Percentiles rank a stretch among this genome's conserved stretches.
Evolutionary conservation across 2,113 vertebrate genomes (phyloP).

Genomic region (Gallinago media): DNA sequence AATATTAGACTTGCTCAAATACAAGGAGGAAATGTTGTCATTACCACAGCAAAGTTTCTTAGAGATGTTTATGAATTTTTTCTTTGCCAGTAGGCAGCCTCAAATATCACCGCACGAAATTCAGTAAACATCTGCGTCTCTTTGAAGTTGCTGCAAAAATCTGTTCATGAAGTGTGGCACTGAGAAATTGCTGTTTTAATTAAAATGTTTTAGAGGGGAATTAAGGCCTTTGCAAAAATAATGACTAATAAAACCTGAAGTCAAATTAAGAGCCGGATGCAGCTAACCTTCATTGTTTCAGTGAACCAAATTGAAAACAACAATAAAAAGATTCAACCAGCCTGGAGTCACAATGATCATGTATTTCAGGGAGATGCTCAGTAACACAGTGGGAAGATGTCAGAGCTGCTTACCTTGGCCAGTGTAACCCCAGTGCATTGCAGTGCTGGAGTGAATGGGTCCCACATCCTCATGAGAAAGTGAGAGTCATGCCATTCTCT

Average conservation of each 20-base stretch:
- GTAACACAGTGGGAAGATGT: background rate
- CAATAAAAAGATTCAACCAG: background rate
- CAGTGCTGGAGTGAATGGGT: background rate
- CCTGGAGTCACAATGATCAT: background rate
- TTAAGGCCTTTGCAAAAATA: conserved; percentile 43
- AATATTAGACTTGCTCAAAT: conserved; percentile 54
- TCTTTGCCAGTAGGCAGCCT: conserved; percentile 35
- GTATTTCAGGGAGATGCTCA: background rate
- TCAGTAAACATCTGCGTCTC: conserved; percentile 38
- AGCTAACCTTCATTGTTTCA: conserved; percentile 15
- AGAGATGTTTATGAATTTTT: conserved; percentile 35
- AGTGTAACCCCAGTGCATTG: background rate
- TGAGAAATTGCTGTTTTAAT: conserved; percentile 41
- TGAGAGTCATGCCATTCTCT: background rate
- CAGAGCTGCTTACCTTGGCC: background rate
- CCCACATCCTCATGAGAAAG: background rate
- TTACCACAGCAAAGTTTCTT: conserved; percentile 34
- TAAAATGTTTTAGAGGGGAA: conserved; percentile 45
- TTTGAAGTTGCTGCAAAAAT: conserved; percentile 28
- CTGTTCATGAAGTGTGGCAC: background rate
- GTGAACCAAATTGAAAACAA: background rate
- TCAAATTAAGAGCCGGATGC: background rate
- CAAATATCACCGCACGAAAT: conserved; percentile 16
- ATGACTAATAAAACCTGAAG: background rate
- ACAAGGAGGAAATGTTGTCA: conserved; percentile 49